These are phyloP conservation scores for Epizoanthus stellaris DNA, from an alignment of 92 coral and sea anemone species.

Conservation along the genomic window DNA sequence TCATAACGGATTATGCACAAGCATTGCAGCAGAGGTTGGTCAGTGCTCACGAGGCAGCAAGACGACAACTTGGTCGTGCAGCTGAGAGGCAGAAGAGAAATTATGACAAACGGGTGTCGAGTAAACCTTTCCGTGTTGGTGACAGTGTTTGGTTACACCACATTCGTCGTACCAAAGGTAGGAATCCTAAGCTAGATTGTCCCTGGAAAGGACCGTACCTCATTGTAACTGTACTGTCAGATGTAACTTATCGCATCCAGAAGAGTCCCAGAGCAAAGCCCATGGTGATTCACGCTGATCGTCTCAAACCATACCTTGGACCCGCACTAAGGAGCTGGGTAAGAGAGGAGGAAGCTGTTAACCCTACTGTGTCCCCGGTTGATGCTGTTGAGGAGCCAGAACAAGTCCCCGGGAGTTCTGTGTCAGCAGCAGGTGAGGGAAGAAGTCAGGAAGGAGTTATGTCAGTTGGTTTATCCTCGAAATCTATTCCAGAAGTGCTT, in stretches of 20 bases:
- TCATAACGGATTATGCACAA: constrained; percentile 43
- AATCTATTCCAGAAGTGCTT: constrained; percentile 9
- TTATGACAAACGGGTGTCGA: constrained; percentile 52
- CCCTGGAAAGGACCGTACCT: constrained; percentile 61
- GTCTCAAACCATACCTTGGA: constrained; percentile 48
- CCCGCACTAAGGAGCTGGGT: constrained; percentile 31
- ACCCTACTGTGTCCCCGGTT: no score
- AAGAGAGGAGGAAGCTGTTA: neutral
- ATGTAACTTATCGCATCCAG: constrained; percentile 46
- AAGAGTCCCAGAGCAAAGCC: constrained; percentile 57
- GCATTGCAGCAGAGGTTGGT: constrained; percentile 55
- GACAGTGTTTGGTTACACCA: constrained; percentile 77
- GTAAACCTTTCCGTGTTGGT: constrained; percentile 53
- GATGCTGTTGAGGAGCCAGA: constrained; percentile 4
- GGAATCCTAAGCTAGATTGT: constrained; percentile 50
- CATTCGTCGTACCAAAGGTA: constrained; percentile 51
- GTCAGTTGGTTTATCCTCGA: neutral
- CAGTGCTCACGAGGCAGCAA: constrained; percentile 53
- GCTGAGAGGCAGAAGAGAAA: constrained; percentile 64
- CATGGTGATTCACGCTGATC: constrained; percentile 59
- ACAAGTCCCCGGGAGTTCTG: constrained; percentile 17
- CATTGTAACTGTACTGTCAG: constrained; percentile 47
- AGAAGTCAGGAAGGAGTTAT: constrained; percentile 9
- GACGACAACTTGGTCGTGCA: constrained; percentile 52
- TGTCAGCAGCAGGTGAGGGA: neutral